These are phyloP conservation scores for Chaetodon trifascialis DNA, from an alignment of 2,113 vertebrate species.

Conservation along the genomic window DNA sequence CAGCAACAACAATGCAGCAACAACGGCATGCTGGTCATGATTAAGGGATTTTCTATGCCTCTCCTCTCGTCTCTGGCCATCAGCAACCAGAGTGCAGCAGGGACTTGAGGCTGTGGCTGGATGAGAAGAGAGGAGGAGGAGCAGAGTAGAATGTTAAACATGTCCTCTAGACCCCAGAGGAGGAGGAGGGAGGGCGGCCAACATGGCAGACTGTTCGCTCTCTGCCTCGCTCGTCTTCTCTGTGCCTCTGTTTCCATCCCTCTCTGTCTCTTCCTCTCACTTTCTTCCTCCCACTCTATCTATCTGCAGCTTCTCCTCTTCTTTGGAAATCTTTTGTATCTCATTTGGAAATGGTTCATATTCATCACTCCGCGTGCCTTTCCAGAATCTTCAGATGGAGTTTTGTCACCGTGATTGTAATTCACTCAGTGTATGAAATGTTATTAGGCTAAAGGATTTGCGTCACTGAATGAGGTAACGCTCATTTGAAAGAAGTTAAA, in stretches of 20 bases:
- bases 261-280: slow-evolving; percentile 9
- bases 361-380: slow-evolving; percentile 2
- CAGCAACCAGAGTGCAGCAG: slow-evolving; percentile 77
- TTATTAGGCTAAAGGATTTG: slow-evolving; percentile 51
- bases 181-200: slow-evolving; percentile 75
- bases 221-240: slow-evolving; percentile 34
- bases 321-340: slow-evolving; percentile 11
- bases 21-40: slow-evolving; percentile 55
- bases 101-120: slow-evolving; percentile 76
- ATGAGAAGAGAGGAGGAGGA: slow-evolving; percentile 76
- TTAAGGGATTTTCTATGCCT: slow-evolving; percentile 66
- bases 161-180: slow-evolving; percentile 81
- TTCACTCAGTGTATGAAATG: slow-evolving; percentile 48
- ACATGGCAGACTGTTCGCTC: slow-evolving; percentile 65
- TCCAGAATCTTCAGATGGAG: not conserved
- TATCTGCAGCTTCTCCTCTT: slow-evolving; percentile 30
- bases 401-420: slow-evolving; percentile 41
- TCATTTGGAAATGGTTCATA: slow-evolving; percentile 20
- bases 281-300: slow-evolving; percentile 50
- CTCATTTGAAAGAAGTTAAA: slow-evolving; percentile 39
- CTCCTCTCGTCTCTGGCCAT: slow-evolving; percentile 70
- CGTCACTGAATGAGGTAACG: slow-evolving; percentile 47
- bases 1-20: slow-evolving; percentile 52
- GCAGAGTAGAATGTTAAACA: slow-evolving; percentile 84
- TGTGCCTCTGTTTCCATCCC: slow-evolving; percentile 4